Evolutionary conservation across 2,113 vertebrate species (phyloP), one percentile per base, ranked within the genome.

Genomic region (Leptocoma aspasia): DNA sequence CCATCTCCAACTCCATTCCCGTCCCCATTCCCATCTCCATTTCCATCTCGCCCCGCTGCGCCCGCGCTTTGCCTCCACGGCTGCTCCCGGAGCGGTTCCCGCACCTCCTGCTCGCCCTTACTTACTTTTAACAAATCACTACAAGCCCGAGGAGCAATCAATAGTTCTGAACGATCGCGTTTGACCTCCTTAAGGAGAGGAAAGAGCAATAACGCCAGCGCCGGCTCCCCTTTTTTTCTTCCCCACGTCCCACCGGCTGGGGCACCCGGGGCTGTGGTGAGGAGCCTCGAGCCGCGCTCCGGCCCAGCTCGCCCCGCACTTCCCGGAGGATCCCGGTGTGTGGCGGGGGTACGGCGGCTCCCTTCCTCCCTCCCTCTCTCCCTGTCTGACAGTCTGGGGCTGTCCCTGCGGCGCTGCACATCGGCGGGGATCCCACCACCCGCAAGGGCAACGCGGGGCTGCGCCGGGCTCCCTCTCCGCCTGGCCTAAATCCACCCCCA

Each of bases 41-140:
- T 33, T 13, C 57, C 68, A 52, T 59, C 44, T 72, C 52, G 42
- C 41, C 27, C 30, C 18, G 22, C 42, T 27, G 76, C 28, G 45
- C 69, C 41, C 31, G 37, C 23, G 10, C 41, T 82, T 27, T 65
- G 12, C 28, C 15, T 53, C 47, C 47, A 21, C 84, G 44, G 42
- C 82, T 86, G 42, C 56, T 83, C 56, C 60, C 39, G 53, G n/a
- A 83, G 73, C 50, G 49, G 44, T 42, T 72, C 54, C 73, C 41
- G 90, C 79, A 65, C 70, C 75, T 92, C 69, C 89, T 90, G 86
- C 86, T 95, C 83, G 52, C 90, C 92, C 92, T 92, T 95, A 90
- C 89, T 92, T 92, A 85, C 92, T 95, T 94, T 92, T 85, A 94
- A 96, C 95, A 96, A 94, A 96, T 94, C 92, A 94, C 92, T 93